These are phyloP conservation scores for Spongilla lacustris DNA, from an alignment of 37 sponge, comb jelly and placozoan genomes.

Conservation along the genomic window DNA sequence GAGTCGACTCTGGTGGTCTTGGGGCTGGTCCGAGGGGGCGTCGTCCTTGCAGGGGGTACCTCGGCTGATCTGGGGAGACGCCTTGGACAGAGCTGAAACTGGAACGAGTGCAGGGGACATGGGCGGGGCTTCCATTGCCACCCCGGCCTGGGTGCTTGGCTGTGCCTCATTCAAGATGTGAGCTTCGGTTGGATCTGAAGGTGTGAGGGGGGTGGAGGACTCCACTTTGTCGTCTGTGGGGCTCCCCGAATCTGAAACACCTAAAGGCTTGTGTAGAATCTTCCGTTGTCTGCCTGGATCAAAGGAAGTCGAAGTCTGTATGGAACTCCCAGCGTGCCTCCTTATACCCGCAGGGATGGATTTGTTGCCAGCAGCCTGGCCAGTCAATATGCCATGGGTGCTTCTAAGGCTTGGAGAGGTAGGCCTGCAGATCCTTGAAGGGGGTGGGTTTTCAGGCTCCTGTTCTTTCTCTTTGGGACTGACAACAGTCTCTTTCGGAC, in stretches of 20 bases:
- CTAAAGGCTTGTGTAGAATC: constrained; percentile 10
- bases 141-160: neutral
- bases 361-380: neutral
- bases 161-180: neutral
- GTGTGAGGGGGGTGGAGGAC: neutral
- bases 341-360: neutral
- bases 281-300: constrained; percentile 12
- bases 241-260: neutral
- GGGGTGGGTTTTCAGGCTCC: neutral
- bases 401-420: constrained; percentile 39
- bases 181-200: neutral
- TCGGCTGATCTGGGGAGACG: constrained; percentile 4
- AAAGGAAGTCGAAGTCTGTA: constrained; percentile 37
- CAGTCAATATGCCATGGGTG: neutral
- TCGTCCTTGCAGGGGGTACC: neutral
- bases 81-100: neutral
- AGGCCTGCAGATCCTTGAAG: constrained; percentile 39
- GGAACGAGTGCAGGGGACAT: neutral
- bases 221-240: neutral
- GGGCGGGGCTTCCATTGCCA: neutral
- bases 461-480: neutral
- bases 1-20: constrained; percentile 14
- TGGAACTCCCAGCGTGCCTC: constrained; percentile 39
- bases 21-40: neutral
- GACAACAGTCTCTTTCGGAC: neutral